A percentile compares a stretch with the other conserved stretches of the same genome.
phyloP scores from a whole-genome alignment of 2,797 vertebrate species.

The Pygocentrus nattereri region DNA sequence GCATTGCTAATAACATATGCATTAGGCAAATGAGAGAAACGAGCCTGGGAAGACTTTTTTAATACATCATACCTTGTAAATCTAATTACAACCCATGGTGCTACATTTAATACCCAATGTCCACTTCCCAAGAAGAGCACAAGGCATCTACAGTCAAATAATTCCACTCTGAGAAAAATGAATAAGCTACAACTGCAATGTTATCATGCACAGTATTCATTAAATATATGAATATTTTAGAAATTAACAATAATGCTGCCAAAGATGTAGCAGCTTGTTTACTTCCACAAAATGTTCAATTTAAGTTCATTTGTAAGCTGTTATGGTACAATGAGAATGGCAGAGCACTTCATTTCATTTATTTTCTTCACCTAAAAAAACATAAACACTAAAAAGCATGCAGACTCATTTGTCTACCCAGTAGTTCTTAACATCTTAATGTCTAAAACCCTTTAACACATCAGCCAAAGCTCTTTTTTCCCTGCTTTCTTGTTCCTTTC shows the following conservation, averaged over 20 bases:
- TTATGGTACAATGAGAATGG: no score
- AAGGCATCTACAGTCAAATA: constrained; percentile 17
- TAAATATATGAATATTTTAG: background rate
- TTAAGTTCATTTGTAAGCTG: background rate
- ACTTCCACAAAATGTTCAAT: background rate
- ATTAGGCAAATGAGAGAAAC: constrained; percentile 55
- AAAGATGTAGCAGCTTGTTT: background rate
- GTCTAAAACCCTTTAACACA: background rate
- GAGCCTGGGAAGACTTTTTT: constrained; percentile 40
- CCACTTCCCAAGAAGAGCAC: constrained; percentile 23
- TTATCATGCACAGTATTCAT: no score
- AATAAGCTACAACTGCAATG: background rate
- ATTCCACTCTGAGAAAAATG: constrained; percentile 5
- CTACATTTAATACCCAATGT: constrained; percentile 41
- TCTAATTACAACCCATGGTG: constrained; percentile 41
- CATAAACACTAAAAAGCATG: background rate
- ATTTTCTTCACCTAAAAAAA: no score
- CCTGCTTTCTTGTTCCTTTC: background rate
- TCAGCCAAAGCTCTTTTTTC: no score
- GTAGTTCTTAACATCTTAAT: background rate
- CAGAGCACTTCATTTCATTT: background rate
- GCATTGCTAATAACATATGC: constrained; percentile 50
- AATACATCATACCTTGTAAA: constrained; percentile 37
- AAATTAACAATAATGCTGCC: background rate
- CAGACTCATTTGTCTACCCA: background rate